These are phyloP conservation scores for Zootoca vivipara DNA, from an alignment of 2,113 vertebrate species.

Conservation along the genomic window DNA sequence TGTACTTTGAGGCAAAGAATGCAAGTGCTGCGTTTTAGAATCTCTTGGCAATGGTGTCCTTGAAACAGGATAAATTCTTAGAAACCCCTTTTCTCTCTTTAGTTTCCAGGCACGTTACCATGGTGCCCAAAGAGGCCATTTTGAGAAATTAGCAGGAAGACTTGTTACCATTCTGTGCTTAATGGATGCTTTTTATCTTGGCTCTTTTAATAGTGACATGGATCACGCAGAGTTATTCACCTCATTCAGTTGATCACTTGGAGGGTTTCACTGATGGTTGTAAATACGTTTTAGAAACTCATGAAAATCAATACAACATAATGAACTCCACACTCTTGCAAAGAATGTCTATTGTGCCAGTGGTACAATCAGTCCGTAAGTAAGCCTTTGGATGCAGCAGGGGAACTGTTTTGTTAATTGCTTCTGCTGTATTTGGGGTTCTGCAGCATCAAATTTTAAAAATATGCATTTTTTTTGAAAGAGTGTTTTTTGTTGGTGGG, in stretches of 20 bases:
- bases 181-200: slow-evolving; percentile 10
- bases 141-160: slow-evolving; percentile 4
- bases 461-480: too few relatives aligned
- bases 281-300: slow-evolving; percentile 18
- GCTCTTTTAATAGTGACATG: slow-evolving; percentile 6
- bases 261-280: slow-evolving; percentile 4
- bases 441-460: neutral
- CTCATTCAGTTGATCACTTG: neutral
- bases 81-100: neutral
- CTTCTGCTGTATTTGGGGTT: neutral
- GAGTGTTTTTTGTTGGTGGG: too few relatives aligned
- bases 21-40: neutral
- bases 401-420: neutral
- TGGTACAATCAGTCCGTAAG: neutral
- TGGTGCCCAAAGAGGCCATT: neutral
- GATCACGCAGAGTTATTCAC: neutral
- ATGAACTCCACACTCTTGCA: neutral
- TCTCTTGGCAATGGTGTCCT: neutral
- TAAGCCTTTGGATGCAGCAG: neutral
- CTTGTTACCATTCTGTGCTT: neutral
- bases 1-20: neutral
- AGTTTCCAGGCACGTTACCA: neutral
- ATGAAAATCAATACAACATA: neutral
- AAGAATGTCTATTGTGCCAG: neutral
- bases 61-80: neutral